Conservation (phyloP, 1,140 invertebrate species). For the Nixonia krombeini region DNA sequence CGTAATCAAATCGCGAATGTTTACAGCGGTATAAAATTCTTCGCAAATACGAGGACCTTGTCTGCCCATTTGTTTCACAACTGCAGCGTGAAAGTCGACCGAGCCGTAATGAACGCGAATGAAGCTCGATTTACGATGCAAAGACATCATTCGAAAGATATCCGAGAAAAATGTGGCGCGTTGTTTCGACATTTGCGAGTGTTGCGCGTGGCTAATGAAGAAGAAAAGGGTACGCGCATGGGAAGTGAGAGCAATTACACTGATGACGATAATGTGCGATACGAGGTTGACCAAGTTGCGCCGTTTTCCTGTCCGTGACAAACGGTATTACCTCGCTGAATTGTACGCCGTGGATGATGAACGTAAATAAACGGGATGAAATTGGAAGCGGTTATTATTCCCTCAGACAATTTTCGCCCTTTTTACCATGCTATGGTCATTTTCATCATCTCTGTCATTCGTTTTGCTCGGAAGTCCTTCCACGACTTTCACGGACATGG, state of each 20-base stretch:
- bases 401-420: too few species aligned
- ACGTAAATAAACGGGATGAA: slow-evolving; percentile 30
- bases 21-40: slow-evolving; percentile 36
- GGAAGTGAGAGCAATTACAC: slow-evolving; percentile 14
- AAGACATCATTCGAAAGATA: too few species aligned
- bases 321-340: slow-evolving; percentile 12
- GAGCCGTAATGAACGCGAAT: not conserved
- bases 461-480: too few species aligned
- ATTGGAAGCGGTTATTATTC: slow-evolving; percentile 36
- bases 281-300: slow-evolving; percentile 7
- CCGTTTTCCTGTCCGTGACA: slow-evolving; percentile 14
- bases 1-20: slow-evolving; percentile 39
- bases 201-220: too few species aligned
- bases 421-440: too few species aligned
- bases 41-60: slow-evolving; percentile 33
- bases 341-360: slow-evolving; percentile 14
- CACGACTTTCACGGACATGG: too few species aligned
- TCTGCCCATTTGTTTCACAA: too few species aligned
- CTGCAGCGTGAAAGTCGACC: too few species aligned
- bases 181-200: too few species aligned
- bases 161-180: too few species aligned
- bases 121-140: too few species aligned
- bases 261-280: slow-evolving; percentile 5
- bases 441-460: too few species aligned
- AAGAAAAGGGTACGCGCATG: not conserved